These are phyloP conservation scores for Chlorospingus semifuscus DNA, from an alignment of 2,797 vertebrate species.

Conservation along the genomic window DNA sequence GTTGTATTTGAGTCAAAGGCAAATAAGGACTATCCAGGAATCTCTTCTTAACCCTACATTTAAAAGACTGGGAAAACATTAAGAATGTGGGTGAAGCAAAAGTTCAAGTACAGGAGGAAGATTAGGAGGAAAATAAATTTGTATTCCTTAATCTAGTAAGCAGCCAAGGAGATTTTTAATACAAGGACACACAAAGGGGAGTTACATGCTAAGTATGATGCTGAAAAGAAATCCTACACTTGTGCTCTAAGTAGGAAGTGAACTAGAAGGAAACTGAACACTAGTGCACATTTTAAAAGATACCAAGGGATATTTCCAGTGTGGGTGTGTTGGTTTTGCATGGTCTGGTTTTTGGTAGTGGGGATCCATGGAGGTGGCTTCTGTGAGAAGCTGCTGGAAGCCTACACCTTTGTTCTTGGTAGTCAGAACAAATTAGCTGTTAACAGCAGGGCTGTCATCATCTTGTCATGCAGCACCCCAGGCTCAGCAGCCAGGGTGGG, in stretches of 20 bases:
- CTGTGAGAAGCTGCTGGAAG: not conserved
- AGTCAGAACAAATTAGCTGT: conserved; percentile 54
- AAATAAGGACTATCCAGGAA: not conserved
- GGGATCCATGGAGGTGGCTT: rapidly evolving
- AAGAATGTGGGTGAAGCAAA: not conserved
- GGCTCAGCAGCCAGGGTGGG: not conserved
- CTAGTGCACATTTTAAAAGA: not conserved
- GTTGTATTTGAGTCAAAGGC: not conserved
- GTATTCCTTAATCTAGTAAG: not conserved
- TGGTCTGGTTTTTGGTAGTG: rapidly evolving
- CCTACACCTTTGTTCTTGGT: not conserved
- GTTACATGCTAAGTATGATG: not conserved
- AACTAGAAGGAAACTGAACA: not conserved
- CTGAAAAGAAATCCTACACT: not conserved
- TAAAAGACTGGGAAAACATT: not conserved
- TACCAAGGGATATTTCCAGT: not conserved
- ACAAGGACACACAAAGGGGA: not conserved
- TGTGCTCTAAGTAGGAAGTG: not conserved
- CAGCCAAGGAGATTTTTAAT: not conserved
- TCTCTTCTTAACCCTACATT: not conserved
- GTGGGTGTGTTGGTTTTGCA: not conserved
- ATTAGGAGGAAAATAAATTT: not conserved
- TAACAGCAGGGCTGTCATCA: not conserved
- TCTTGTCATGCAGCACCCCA: conserved; percentile 19
- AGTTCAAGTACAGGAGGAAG: not conserved